Percentiles rank a stretch among this genome's conserved stretches.
Evolutionary conservation across 2,113 vertebrate species (phyloP).

Genomic region (Corythoichthys haematopterus): DNA sequence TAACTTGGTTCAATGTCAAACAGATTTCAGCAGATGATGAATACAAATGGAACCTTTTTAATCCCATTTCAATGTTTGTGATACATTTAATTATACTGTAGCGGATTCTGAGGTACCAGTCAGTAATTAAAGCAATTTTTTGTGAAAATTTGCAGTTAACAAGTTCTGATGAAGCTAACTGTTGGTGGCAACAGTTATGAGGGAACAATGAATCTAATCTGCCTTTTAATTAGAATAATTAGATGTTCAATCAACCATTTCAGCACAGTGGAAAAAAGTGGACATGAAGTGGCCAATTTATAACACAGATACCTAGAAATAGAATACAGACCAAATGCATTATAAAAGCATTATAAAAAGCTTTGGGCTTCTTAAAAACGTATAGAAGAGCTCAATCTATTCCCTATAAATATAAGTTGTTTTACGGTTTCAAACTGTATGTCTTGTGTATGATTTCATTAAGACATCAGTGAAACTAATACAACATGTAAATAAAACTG

Average conservation of each 20-base stretch:
- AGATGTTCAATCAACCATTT: neutral
- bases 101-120: neutral
- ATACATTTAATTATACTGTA: neutral
- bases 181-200: neutral
- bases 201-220: neutral
- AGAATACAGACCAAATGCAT: neutral
- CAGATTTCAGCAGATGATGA: neutral
- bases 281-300: neutral
- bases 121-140: neutral
- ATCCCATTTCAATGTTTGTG: neutral
- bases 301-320: neutral
- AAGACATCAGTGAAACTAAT: neutral
- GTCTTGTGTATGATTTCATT: neutral
- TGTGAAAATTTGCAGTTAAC: neutral
- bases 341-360: neutral
- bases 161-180: neutral
- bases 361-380: neutral
- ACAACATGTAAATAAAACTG: neutral
- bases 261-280: neutral
- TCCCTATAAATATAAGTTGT: neutral
- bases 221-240: neutral
- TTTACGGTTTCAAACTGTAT: neutral
- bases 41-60: neutral
- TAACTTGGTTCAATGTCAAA: neutral
- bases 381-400: neutral